phyloP scores from a whole-genome alignment of 2,113 vertebrate species.

The Lamprotornis superbus region DNA sequence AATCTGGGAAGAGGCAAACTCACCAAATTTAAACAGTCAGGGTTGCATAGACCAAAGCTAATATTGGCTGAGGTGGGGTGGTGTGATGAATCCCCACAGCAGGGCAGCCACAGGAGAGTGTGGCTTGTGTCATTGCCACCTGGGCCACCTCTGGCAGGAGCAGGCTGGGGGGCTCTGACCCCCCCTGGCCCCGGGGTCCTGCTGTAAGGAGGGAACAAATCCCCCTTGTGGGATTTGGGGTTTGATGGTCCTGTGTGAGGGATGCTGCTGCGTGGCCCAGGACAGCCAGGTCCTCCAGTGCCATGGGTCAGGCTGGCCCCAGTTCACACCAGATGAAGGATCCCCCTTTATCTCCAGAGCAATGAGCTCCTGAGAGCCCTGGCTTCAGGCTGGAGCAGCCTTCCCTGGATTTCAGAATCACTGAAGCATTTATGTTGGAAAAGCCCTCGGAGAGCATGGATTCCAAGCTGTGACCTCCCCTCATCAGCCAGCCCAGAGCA shows the following conservation, averaged over 20 bases:
- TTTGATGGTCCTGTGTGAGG: neutral
- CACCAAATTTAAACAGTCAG: neutral
- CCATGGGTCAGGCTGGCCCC: neutral
- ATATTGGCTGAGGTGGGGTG: neutral
- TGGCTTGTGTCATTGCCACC: fast-evolving
- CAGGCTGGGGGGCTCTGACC: fast-evolving
- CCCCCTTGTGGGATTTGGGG: fast-evolving
- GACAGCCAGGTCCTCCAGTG: fast-evolving
- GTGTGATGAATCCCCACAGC: neutral
- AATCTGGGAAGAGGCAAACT: neutral
- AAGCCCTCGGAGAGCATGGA: neutral
- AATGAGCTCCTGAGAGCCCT: neutral
- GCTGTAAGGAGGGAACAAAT: fast-evolving
- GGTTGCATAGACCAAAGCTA: neutral
- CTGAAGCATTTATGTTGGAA: neutral
- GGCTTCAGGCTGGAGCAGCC: fast-evolving
- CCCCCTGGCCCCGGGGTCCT: neutral
- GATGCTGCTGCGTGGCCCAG: neutral
- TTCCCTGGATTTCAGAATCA: neutral
- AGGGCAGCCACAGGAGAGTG: fast-evolving
- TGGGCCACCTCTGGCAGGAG: neutral
- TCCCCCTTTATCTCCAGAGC: neutral
- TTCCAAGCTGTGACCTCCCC: neutral
- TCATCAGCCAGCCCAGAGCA: neutral
- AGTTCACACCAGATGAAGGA: fast-evolving